Base-by-base conservation (phyloP, 92 coral and sea anemone species). In the Porites divaricata region DNA sequence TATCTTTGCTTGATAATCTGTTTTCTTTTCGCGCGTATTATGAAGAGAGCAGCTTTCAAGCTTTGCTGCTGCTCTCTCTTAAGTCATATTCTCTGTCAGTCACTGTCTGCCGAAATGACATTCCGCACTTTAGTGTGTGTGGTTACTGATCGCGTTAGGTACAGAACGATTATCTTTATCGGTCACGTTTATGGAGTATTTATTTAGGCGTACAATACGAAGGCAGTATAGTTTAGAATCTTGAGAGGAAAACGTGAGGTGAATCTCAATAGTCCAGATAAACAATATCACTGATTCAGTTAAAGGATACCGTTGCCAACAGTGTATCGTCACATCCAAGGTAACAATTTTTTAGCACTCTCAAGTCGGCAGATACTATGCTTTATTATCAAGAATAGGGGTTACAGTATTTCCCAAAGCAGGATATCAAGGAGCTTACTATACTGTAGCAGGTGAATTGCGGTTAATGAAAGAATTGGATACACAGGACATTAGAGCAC, bases 1-100 rank as follows among this genome's bases (percentile, higher is more conserved):
- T 67, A 52, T 79, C 84, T 22, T 74, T 54, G 1, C 11, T 25
- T 67, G 13, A 4, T 79, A 77, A 62, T 77, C 81, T 59, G 15
- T 62, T 41, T 26, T 51, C 70, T 62, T 62, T 77, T 61, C 63
- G 24, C 63, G 24, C 35, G 52, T 51, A n/a, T 66, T 64, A 66
- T 79, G 14, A 35, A 35, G 45, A 35, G 45, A 66, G 26, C 25
- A 75, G 84, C 81, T 45, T 77, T 77, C n/a, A 53, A 49, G 20
- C 57, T 23, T 11, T 63, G 16, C 26, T 77, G 22, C 26, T 63
- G 45, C 24, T 8, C 16, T 54, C 59, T 54, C 45, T 35, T 35
- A 35, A 35, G 45, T 35, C 45, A 35, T 35, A 35, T 35, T 35
- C 45, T 35, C 45, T 35, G 45, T 6, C 45, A 35, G 4, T n/a